A percentile compares a stretch with the other conserved stretches of the same genome.
Evolutionary conservation across 2,113 vertebrate genomes (phyloP).

Genomic region (Mormyrus iriodes): DNA sequence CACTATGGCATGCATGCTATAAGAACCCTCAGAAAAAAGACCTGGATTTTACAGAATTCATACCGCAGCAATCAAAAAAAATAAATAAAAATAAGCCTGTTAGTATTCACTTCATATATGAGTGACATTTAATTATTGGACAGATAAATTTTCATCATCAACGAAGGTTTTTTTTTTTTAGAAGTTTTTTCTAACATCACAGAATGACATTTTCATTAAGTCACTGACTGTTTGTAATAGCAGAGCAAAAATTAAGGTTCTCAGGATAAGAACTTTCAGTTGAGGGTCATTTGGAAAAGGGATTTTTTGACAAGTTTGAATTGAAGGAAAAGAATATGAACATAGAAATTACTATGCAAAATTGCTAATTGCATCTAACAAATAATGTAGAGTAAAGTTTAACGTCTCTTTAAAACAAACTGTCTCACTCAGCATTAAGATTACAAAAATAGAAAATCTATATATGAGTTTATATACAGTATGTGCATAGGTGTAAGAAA

Average conservation of each 20-base stretch:
- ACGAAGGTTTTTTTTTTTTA: neutral
- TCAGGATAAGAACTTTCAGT: conserved; percentile 69
- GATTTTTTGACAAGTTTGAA: conserved; percentile 31
- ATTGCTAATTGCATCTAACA: neutral
- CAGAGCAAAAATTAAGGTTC: conserved; percentile 76
- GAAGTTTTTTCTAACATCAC: neutral
- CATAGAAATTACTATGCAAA: neutral
- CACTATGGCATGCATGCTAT: neutral
- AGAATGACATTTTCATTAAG: neutral
- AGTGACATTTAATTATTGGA: neutral
- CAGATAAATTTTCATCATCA: neutral
- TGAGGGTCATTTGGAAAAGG: conserved; percentile 73
- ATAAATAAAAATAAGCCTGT: neutral
- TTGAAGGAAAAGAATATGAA: neutral
- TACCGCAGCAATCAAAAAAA: neutral
- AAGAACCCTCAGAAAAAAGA: neutral
- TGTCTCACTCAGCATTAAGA: neutral
- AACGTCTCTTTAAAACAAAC: neutral
- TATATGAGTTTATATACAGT: neutral
- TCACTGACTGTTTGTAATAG: conserved; percentile 17
- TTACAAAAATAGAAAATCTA: neutral
- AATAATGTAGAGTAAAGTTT: neutral
- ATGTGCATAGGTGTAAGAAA: neutral
- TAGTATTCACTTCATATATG: neutral
- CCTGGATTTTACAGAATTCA: neutral